phyloP scores from a whole-genome alignment of 2,888 invertebrate species.

The Beris chalybata region DNA sequence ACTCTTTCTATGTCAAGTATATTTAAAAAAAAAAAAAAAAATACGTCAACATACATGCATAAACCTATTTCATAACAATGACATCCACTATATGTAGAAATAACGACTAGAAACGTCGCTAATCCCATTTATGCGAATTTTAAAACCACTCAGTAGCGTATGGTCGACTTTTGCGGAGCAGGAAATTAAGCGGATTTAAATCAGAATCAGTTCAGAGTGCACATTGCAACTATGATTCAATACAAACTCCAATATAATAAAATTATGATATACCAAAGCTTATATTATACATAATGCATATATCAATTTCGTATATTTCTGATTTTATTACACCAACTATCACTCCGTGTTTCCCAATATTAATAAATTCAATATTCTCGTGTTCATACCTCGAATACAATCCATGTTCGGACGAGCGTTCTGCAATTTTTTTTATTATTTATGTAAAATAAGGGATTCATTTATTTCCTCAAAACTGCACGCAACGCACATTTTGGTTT shows the following conservation, averaged over 20 bases:
- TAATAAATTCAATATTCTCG: neutral
- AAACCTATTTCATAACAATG: no score
- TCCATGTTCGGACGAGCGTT: conserved; percentile 11
- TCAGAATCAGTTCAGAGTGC: neutral
- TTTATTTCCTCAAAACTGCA: neutral
- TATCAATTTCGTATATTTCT: no score
- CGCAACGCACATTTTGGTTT: no score
- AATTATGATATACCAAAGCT: no score
- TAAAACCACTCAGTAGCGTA: conserved; percentile 13
- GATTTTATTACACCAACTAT: no score
- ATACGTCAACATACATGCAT: no score
- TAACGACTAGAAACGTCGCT: conserved; percentile 4
- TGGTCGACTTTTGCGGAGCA: neutral
- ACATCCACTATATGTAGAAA: no score
- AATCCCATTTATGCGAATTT: conserved; percentile 26
- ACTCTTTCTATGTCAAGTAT: no score
- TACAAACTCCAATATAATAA: no score
- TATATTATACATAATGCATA: no score
- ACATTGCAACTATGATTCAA: conserved; percentile 2
- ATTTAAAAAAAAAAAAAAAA: no score
- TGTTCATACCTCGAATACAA: conserved; percentile 17
- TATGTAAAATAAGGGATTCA: neutral
- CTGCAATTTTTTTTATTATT: neutral
- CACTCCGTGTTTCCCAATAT: neutral
- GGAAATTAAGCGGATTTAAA: conserved; percentile 8